Base-by-base conservation (phyloP, 2,888 invertebrate genomes). In the Protodeltote pygarga region DNA sequence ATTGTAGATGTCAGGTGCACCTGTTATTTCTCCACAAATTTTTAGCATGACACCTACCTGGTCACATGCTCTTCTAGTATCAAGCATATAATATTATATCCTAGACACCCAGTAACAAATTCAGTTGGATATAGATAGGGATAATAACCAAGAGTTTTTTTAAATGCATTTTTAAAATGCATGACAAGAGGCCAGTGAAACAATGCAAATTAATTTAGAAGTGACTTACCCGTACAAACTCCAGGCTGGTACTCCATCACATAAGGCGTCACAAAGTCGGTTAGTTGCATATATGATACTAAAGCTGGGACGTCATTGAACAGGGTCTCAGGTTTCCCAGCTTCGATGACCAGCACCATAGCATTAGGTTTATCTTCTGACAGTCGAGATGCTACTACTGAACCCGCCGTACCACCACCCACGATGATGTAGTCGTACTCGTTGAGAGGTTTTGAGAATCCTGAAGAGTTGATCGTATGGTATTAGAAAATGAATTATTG, bases 401-500 rank as follows among this genome's bases (percentile, higher is more conserved):
- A 94, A 0, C 96, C 96, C 0, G 95, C 94, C 0, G 95, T 94
- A 0, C 96, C 95, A 0, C 95, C 95, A 0, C 96, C 95, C 0
- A 96, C 90, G 13, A 95, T 87, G 2, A 95, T 87, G 65, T 95
- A 95, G 71, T 95, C 95, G 75, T 94, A 95, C 77, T 91, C 92
- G 3, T 90, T 85, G 9, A 85, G 65, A 0, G 85, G 79, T 46
- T 69, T 61, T 2, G 63, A 68, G 48, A 66, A 80, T 17, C 86
- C 88, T 87, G 70, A 1, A 79, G 77, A 28, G 10, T 6, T 10
- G 8, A 0, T 0, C 6, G 8, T 37, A 10, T n/a, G n/a, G n/a
- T 16, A 11, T 34, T 14, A 4, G 9, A 13, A n/a, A 25, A 2
- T 14, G 6, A 14, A 3, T 15, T 9, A n/a, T 5, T 27, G 2